A percentile compares a stretch with the other conserved stretches of the same genome.
These are phyloP conservation scores for Siphonodentalium dalli DNA, from an alignment of 2,888 invertebrate species.

Conservation along the genomic window DNA sequence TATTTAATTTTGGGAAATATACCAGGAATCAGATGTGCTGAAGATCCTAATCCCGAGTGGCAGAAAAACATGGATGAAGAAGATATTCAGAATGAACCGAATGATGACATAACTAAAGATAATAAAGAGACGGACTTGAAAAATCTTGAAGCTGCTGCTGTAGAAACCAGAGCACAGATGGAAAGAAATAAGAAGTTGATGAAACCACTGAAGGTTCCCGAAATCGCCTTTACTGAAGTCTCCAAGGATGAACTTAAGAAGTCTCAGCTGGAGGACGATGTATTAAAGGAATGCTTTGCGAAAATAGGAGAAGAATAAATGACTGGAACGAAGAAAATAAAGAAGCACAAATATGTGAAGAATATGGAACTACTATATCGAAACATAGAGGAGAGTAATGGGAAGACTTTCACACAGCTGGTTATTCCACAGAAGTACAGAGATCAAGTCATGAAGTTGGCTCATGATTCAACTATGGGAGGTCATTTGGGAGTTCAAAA, in stretches of 20 bases:
- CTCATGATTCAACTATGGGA: slow-evolving; percentile 28
- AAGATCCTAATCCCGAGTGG: slow-evolving; percentile 19
- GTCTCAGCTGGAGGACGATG: not conserved
- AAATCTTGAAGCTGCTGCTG: too few relatives aligned
- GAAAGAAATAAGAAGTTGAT: not conserved
- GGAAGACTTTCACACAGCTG: slow-evolving; percentile 7
- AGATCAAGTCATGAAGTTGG: slow-evolving; percentile 18
- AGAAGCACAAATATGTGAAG: not conserved
- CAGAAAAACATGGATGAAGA: too few relatives aligned
- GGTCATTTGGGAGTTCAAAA: slow-evolving; percentile 26
- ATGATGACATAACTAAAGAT: too few relatives aligned
- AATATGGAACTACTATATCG: not conserved
- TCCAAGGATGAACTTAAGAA: not conserved
- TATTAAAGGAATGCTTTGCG: too few relatives aligned
- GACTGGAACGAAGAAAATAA: not conserved
- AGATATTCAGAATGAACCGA: too few relatives aligned
- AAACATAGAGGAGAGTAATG: slow-evolving; percentile 1
- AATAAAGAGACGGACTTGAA: too few relatives aligned
- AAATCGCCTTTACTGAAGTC: not conserved
- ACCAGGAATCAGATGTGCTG: slow-evolving; percentile 5
- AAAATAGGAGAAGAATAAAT: too few relatives aligned
- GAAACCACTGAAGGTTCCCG: slow-evolving; percentile 2
- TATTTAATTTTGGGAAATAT: slow-evolving; percentile 24
- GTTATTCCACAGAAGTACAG: slow-evolving; percentile 23
- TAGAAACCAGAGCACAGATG: slow-evolving; percentile 3